Evolutionary conservation across 2,113 vertebrate genomes (phyloP).

Genomic region (Pygoscelis adeliae): DNA sequence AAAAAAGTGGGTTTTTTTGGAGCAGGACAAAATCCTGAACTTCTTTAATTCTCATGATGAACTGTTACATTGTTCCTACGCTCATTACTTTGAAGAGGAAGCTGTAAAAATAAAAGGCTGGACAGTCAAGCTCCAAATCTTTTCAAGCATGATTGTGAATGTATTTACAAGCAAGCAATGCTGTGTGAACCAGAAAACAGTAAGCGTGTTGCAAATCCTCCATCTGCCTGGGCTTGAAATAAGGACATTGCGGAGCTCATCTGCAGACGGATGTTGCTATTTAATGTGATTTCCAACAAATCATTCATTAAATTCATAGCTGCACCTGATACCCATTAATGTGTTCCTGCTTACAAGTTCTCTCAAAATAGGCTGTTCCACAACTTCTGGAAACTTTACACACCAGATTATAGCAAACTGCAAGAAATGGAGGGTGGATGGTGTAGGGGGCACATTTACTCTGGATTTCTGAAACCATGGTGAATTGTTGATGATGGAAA

Average conservation of each 20-base stretch:
- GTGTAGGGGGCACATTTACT: neutral
- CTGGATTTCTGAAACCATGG: neutral
- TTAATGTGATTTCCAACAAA: constrained; percentile 65
- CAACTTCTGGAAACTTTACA: constrained; percentile 27
- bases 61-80: neutral
- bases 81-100: neutral
- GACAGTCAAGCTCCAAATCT: neutral
- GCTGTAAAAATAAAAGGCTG: neutral
- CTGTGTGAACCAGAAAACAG: constrained; percentile 16
- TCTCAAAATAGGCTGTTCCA: constrained; percentile 32
- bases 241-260: constrained; percentile 54
- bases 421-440: neutral
- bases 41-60: neutral
- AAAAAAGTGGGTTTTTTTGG: neutral
- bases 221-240: constrained; percentile 64
- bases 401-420: neutral
- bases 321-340: constrained; percentile 69
- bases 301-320: constrained; percentile 68
- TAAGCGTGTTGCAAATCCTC: neutral
- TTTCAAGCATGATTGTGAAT: neutral
- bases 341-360: constrained; percentile 39
- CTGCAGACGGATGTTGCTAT: constrained; percentile 65
- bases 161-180: constrained; percentile 8
- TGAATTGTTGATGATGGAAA: neutral
- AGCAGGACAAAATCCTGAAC: neutral